Evolutionary conservation across 2,888 invertebrate species (phyloP), one percentile per base, ranked within the genome.

Genomic region (Drosophila formosana): DNA sequence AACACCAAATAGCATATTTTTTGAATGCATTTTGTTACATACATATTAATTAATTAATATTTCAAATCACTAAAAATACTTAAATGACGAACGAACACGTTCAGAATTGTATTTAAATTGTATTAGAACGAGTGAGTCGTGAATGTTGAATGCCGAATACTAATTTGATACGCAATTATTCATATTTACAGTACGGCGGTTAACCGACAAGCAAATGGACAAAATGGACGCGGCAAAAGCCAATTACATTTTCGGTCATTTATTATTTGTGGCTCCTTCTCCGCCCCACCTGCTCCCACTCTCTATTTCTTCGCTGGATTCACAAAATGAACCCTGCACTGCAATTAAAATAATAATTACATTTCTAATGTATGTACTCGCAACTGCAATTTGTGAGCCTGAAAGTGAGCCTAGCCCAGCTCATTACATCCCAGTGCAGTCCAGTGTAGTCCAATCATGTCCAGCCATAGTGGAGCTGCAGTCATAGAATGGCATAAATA

Each of bases 311-410:
- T 7, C 39, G 3, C 13, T 34, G 66, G 51, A 51, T 65, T 72
- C 71, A 74, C 76, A 69, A 76, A 80, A 82, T 80, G 82, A 70
- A 63, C 78, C 65, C 52, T 69, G 78, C 76, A 78, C 82, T 84
- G 88, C 90, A 90, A 90, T 90, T 90, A 90, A 90, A 90, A 90
- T 90, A 90, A 90, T 90, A 90, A 90, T 90, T 90, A 90, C 90
- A 88, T 90, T 87, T 90, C 90, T 90, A 90, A 90, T 90, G 90
- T 79, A 88, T 90, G 90, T 79, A 88, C 68, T 67, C 47, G 58
- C 26, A 61, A 78, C 72, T 78, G 78, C 68, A 86, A 82, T 87
- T 82, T 83, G 80, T 81, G 84, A 77, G 74, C 78, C 25, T 45
- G 26, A 46, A 56, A 46, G 46, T 56, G 46, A 46, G 34, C 46